Conservation (phyloP, 2,113 vertebrate genomes). For the Chloebia gouldiae region DNA sequence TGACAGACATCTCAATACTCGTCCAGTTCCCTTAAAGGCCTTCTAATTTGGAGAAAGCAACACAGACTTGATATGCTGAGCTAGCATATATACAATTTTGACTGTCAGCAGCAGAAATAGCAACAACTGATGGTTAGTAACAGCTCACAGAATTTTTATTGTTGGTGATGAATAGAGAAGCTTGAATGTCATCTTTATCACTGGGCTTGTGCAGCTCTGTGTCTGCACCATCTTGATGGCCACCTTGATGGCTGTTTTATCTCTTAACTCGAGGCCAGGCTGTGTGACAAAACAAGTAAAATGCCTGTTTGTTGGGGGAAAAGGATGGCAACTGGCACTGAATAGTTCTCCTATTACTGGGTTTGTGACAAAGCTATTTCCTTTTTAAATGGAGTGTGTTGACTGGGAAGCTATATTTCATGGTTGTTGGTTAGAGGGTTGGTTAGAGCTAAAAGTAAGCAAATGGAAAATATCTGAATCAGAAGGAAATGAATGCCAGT, state of each 20-base stretch:
- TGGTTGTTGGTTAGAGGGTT: not conserved
- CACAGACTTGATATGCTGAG: not conserved
- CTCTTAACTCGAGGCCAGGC: not conserved
- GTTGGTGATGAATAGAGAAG: not conserved
- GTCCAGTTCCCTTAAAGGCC: not conserved
- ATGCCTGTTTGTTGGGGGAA: not conserved
- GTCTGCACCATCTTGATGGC: not conserved
- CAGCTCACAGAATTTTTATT: not conserved
- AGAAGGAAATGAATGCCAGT: slow-evolving; percentile 8
- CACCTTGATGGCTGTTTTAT: not conserved
- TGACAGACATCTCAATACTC: not conserved
- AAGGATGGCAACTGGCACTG: not conserved
- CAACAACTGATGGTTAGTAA: not conserved
- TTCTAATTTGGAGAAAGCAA: not conserved
- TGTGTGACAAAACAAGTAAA: not conserved
- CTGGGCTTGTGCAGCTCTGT: not conserved
- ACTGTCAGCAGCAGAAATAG: not conserved
- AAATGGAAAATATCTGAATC: slow-evolving; percentile 28
- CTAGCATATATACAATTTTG: not conserved
- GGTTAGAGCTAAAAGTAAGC: not conserved
- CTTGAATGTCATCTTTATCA: not conserved
- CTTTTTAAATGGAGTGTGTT: not conserved
- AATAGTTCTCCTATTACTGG: not conserved
- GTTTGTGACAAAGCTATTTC: not conserved
- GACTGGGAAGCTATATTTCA: not conserved